phyloP scores from a whole-genome alignment of 2,888 invertebrate species.

The Rhamnusium bicolor region DNA sequence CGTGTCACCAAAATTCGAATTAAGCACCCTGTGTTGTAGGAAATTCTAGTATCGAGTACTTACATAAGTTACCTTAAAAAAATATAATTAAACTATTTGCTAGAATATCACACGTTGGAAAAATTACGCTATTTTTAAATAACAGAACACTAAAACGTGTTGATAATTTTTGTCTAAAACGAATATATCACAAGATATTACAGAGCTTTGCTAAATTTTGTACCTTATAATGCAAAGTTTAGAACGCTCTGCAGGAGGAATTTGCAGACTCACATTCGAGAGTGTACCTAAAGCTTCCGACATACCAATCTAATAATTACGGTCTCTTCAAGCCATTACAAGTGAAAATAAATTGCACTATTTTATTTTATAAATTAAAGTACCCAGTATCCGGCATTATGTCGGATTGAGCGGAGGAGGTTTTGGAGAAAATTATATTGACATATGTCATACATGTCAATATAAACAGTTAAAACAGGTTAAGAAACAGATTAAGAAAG shows the following conservation, averaged over 20 bases:
- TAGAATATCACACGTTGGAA: conserved; percentile 31
- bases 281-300: neutral
- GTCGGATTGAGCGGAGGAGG: too few relatives aligned
- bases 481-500: too few relatives aligned
- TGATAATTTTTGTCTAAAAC: neutral
- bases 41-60: conserved; percentile 7
- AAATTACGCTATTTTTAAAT: conserved; percentile 4
- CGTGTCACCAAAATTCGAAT: neutral
- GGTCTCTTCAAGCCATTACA: conserved; percentile 9
- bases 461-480: too few relatives aligned
- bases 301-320: conserved; percentile 11
- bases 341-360: neutral
- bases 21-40: neutral
- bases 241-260: neutral
- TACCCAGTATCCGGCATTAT: too few relatives aligned
- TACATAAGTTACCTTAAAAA: conserved; percentile 1
- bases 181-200: conserved; percentile 17
- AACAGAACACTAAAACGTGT: conserved; percentile 33
- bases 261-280: neutral
- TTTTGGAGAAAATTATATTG: too few relatives aligned
- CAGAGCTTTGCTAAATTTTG: conserved; percentile 1
- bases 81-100: neutral
- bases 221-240: neutral
- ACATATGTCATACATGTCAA: too few relatives aligned
- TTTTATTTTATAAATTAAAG: neutral